Evolutionary conservation across 2,888 invertebrate species (phyloP), one percentile per base, ranked within the genome.

Genomic region (Cepaea hortensis): DNA sequence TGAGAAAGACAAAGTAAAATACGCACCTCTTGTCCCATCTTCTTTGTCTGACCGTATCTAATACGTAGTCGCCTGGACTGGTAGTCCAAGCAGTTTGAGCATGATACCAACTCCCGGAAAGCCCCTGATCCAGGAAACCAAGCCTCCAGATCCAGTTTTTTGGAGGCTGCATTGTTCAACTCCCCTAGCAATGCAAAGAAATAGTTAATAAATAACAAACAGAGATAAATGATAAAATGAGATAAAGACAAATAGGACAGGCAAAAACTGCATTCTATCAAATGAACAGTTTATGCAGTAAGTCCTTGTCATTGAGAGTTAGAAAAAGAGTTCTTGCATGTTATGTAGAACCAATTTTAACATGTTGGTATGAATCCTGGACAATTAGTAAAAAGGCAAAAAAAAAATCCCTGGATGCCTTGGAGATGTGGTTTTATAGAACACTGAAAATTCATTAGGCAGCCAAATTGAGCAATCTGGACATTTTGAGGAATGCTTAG

Each of bases 121-220:
- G 99, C 98, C 0, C 96, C 97, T 0, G 98, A 98, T 35, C 98
- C 99, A 0, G 98, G 98, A 95, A 99, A 99, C 99, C 99, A 99
- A 0, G 99, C 99, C 94, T 99, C 99, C 89, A 99, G 95, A 95
- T 99, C 99, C 73, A 98, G 95, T 94, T 99, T 99, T 95, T 99
- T 99, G 0, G 99, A 96, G 9, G 99, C 99, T 0, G 99, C 99
- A 95, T 99, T 98, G 95, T 99, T 99, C 3, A 99, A 95, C 1
- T 99, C 99, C 9, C 99, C 95, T 94, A 89, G 4, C 90, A 88
- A 80, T 35, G 35, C 35, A 35, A 81, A 85, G 82, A 84, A 72
- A n/a, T 13, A 55, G 35, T 55, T 11, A 6, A 55, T 55, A 55
- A 55, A 55, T 55, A 11, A 73, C 72, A 46, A 23, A 23, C 20